These are phyloP conservation scores for Chelidonichthys spinosus DNA, from an alignment of 2,797 vertebrate species.

Conservation along the genomic window DNA sequence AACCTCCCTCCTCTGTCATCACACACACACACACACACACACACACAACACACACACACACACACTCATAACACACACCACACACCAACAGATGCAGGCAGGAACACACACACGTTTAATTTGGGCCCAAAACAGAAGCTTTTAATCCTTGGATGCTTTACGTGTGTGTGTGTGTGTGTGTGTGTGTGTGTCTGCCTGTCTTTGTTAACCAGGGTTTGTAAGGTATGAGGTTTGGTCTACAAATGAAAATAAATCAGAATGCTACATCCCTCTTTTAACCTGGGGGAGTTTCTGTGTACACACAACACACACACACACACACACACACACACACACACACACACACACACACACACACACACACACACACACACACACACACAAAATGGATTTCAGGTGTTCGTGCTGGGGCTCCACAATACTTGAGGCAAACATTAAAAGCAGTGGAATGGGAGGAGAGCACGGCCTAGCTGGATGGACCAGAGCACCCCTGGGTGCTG, in stretches of 20 bases:
- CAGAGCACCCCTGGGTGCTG: slow-evolving; percentile 14
- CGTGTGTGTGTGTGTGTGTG: slow-evolving; percentile 13
- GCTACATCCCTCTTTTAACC: slow-evolving; percentile 58
- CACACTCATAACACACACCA: slow-evolving; percentile 25
- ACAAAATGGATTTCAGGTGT: slow-evolving; percentile 36
- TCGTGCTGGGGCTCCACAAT: slow-evolving; percentile 8
- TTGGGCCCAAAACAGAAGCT: slow-evolving; percentile 69
- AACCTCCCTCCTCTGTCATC: not conserved
- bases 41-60: slow-evolving; percentile 44
- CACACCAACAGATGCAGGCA: slow-evolving; percentile 20
- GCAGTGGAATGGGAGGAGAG: slow-evolving; percentile 28
- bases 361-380: slow-evolving; percentile 17
- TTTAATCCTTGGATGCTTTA: slow-evolving; percentile 69
- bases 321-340: slow-evolving; percentile 26
- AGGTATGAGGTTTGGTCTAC: slow-evolving; percentile 45
- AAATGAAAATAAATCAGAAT: slow-evolving; percentile 64
- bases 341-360: slow-evolving; percentile 19
- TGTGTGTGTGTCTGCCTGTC: slow-evolving; percentile 14
- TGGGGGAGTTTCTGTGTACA: slow-evolving; percentile 66
- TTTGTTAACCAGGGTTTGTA: slow-evolving; percentile 49
- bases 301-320: slow-evolving; percentile 18
- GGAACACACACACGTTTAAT: slow-evolving; percentile 56
- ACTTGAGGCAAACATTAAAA: slow-evolving; percentile 27
- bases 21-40: slow-evolving; percentile 41
- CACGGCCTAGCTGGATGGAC: slow-evolving; percentile 31